These are phyloP conservation scores for Lydus trimaculatus DNA, from an alignment of 2,888 invertebrate genomes.

Conservation along the genomic window DNA sequence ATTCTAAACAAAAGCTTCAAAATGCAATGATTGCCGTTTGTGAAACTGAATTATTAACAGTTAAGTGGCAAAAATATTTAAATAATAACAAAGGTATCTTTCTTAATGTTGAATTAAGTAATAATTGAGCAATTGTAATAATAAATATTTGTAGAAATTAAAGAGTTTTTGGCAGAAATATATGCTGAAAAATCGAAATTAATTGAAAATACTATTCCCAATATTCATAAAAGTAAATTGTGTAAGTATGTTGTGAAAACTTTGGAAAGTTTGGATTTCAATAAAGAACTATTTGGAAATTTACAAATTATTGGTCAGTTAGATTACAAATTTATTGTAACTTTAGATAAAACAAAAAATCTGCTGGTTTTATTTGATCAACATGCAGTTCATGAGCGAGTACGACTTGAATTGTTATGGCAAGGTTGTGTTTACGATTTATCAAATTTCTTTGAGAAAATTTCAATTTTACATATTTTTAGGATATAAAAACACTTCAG, in stretches of 20 bases:
- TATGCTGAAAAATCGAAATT: conserved; percentile 51
- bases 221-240: conserved; percentile 30
- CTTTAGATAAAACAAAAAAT: conserved; percentile 59
- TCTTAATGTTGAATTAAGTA: too few species aligned
- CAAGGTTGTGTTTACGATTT: conserved; percentile 61
- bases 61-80: conserved; percentile 57
- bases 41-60: conserved; percentile 50
- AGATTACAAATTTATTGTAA: conserved; percentile 76
- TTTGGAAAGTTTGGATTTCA: conserved; percentile 53
- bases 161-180: conserved; percentile 52
- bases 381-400: conserved; percentile 87
- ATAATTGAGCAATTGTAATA: background rate
- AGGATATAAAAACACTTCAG: conserved; percentile 41
- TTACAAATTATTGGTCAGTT: conserved; percentile 71
- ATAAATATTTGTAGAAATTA: conserved; percentile 47
- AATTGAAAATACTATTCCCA: conserved; percentile 47
- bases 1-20: conserved; percentile 50
- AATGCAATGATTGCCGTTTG: conserved; percentile 51
- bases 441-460: background rate
- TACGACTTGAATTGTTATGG: conserved; percentile 75
- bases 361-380: conserved; percentile 80
- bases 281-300: conserved; percentile 61
- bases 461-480: conserved; percentile 22
- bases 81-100: conserved; percentile 43
- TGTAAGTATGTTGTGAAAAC: conserved; percentile 18